Evolutionary conservation across 35 echinoderm and acorn worm genomes (phyloP).

Genomic region (Holothuria glaberrima): DNA sequence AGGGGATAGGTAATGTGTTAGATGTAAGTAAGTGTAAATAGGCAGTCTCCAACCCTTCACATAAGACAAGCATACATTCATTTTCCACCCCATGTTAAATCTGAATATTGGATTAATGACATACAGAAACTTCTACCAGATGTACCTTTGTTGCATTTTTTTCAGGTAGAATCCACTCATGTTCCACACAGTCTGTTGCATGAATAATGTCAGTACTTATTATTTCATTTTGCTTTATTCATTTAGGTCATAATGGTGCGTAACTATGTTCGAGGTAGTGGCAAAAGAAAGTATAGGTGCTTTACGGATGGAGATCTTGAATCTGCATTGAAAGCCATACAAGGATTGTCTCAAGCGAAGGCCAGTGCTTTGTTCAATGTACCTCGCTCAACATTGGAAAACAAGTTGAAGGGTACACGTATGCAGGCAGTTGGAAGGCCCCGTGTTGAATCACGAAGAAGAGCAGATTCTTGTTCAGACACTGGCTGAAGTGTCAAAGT

Average conservation of each 20-base stretch:
- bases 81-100: neutral
- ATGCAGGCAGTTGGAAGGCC: neutral
- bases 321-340: neutral
- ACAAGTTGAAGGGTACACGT: neutral
- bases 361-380: neutral
- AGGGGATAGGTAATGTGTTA: neutral
- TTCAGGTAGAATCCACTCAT: too few relatives aligned
- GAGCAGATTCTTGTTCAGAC: constrained; percentile 3
- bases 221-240: constrained; percentile 16
- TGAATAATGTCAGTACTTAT: neutral
- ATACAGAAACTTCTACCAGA: neutral
- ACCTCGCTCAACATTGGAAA: neutral
- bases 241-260: constrained; percentile 12
- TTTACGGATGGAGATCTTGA: neutral
- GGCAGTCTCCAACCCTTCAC: too few relatives aligned
- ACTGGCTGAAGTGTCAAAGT: neutral
- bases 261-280: neutral
- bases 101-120: constrained; percentile 13
- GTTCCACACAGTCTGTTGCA: neutral
- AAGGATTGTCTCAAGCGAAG: neutral
- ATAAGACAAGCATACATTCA: neutral
- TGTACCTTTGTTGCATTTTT: too few relatives aligned
- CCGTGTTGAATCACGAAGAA: neutral
- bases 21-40: constrained; percentile 1
- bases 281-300: neutral